A percentile compares a stretch with the other conserved stretches of the same genome.
phyloP scores from a whole-genome alignment of 2,113 vertebrate species.

The Hymenochirus boettgeri region DNA sequence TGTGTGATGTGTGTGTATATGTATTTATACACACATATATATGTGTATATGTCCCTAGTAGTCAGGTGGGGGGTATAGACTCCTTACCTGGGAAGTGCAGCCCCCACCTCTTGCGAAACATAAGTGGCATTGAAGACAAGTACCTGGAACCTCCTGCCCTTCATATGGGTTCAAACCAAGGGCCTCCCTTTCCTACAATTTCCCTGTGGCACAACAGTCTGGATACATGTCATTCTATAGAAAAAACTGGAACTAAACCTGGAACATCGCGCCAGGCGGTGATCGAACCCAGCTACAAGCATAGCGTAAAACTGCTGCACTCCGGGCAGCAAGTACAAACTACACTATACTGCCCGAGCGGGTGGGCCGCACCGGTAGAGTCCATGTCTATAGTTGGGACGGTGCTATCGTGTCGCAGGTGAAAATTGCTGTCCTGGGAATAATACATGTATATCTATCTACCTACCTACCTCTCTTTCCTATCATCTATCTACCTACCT shows the following conservation, averaged over 20 bases:
- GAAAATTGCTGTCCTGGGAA: conserved; percentile 25
- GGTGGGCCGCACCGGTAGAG: background rate
- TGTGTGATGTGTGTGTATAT: background rate
- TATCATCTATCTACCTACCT: no score
- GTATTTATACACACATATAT: background rate
- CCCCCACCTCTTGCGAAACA: conserved; percentile 36
- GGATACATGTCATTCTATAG: no score
- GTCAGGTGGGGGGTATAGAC: background rate
- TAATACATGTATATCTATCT: no score
- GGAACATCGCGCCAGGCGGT: no score
- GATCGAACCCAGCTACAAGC: background rate
- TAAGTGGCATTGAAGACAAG: conserved; percentile 42
- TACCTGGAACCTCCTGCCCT: conserved; percentile 45
- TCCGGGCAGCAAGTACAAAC: background rate
- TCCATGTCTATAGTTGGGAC: no score
- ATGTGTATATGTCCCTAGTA: background rate
- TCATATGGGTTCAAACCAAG: conserved; percentile 44
- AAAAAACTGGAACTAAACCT: no score
- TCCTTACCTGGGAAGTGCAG: conserved; percentile 28
- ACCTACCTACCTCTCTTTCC: no score
- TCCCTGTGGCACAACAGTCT: conserved; percentile 1
- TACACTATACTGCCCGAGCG: conserved; percentile 1
- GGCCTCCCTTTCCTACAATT: conserved; percentile 11
- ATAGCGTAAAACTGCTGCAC: background rate
- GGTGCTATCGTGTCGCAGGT: no score